Evolutionary conservation across 1,140 invertebrate species (phyloP), one percentile per base, ranked within the genome.

Genomic region (Drosophila subobscura): DNA sequence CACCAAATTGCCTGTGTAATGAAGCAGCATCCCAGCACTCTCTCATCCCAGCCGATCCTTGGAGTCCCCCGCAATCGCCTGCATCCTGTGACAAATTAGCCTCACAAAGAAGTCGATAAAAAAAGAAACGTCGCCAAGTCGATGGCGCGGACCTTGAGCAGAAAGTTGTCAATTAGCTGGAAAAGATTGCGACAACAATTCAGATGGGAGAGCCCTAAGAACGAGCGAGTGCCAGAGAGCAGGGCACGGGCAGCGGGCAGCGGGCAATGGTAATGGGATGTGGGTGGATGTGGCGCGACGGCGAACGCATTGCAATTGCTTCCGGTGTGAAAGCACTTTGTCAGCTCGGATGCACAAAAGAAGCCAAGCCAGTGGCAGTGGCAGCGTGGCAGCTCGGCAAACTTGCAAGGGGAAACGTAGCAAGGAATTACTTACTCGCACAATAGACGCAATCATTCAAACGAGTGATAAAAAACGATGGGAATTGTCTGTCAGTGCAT

Each of bases 301-400:
- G 65, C 60, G 22, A 85, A 88, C 83, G 83, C 84, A 86, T 86
- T 86, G 83, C 83, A 72, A 52, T 81, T 70, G 78, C 83, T 88
- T 86, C 83, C 83, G 83, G 83, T 71, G 84, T 88, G 83, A 86
- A 86, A 88, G 71, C 83, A 88, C 79, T 86, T 86, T 86, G 83
- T 86, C 83, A 83, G 63, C 60, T 53, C 45, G 45, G 51, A 65
- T 79, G 77, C 72, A 85, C 77, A 85, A 85, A 77, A 78, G 68
- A 56, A 66, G 20, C 53, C 53, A 60, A 1, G 51, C 50, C 16
- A 29, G 33, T 25, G 20, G n/a, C 27, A 33, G n/a, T 8, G 27
- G 23, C 27, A 40, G 7, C n/a, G n/a, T 5, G 23, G 8, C 7
- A 25, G 14, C 40, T 29, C 8, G 14, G 23, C 42, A 47, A 70